These are phyloP conservation scores for Coilia nasus DNA, from an alignment of 2,797 vertebrate species.

Conservation along the genomic window DNA sequence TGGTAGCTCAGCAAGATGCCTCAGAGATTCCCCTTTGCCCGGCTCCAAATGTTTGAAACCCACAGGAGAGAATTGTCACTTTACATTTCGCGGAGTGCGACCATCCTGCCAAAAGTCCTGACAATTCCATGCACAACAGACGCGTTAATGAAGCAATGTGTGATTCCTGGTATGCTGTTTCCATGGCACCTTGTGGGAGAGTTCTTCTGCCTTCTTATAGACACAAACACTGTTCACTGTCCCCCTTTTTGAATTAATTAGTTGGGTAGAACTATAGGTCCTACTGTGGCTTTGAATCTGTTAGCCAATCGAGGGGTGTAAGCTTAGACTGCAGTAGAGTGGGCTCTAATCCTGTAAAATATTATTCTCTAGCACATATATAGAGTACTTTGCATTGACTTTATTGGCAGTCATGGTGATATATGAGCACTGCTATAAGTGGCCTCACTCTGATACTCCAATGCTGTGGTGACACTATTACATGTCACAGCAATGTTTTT, in stretches of 20 bases:
- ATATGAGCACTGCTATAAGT: too few species aligned
- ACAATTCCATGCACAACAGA: background rate
- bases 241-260: too few species aligned
- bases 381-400: background rate
- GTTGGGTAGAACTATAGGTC: background rate
- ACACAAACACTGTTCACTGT: background rate
- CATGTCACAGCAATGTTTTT: too few species aligned
- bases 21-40: background rate
- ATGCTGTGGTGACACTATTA: too few species aligned
- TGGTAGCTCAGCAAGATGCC: background rate
- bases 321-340: background rate
- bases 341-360: background rate
- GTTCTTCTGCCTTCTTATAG: background rate
- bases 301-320: background rate
- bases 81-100: background rate
- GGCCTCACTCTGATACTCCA: too few species aligned
- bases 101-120: slow-evolving; percentile 7
- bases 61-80: background rate
- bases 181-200: background rate
- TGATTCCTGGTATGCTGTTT: background rate
- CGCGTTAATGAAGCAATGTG: background rate
- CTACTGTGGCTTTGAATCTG: background rate
- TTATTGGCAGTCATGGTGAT: background rate
- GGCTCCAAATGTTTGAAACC: background rate
- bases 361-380: background rate